Evolutionary conservation across 92 coral and sea anemone genomes (phyloP).

Genomic region (Zoanthus sansibaricus): DNA sequence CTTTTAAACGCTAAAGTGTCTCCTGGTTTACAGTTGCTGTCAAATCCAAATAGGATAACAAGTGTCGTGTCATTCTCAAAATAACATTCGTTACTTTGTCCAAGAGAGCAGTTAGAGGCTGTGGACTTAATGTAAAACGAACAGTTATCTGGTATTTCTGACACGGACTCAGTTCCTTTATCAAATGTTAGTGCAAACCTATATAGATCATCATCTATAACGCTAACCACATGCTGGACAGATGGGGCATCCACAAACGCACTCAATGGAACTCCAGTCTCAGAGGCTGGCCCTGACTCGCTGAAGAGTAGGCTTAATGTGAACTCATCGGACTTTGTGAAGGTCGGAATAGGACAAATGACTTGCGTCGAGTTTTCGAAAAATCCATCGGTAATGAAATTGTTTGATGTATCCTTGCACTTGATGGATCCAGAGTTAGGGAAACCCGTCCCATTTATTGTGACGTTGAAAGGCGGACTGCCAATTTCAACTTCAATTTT

Average conservation of each 20-base stretch:
- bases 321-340: conserved; percentile 8
- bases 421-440: conserved; percentile 6
- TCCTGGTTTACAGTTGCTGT: conserved; percentile 32
- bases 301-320: conserved; percentile 19
- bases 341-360: conserved; percentile 48
- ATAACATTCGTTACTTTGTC: conserved; percentile 21
- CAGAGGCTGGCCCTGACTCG: neutral
- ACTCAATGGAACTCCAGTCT: neutral
- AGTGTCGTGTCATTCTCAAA: neutral
- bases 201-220: conserved; percentile 25
- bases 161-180: conserved; percentile 2
- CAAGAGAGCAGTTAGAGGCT: conserved; percentile 43
- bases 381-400: conserved; percentile 6
- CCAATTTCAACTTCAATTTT: conserved; percentile 8
- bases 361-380: conserved; percentile 49
- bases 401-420: neutral
- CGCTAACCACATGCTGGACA: neutral
- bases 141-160: conserved; percentile 5
- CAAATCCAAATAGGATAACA: conserved; percentile 19
- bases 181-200: conserved; percentile 1
- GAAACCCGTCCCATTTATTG: conserved; percentile 43
- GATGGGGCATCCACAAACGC: neutral
- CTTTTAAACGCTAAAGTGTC: conserved; percentile 1
- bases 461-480: neutral
- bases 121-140: conserved; percentile 25